phyloP scores from a whole-genome alignment of 2,888 invertebrate species.

The Oxyscelio sp. region DNA sequence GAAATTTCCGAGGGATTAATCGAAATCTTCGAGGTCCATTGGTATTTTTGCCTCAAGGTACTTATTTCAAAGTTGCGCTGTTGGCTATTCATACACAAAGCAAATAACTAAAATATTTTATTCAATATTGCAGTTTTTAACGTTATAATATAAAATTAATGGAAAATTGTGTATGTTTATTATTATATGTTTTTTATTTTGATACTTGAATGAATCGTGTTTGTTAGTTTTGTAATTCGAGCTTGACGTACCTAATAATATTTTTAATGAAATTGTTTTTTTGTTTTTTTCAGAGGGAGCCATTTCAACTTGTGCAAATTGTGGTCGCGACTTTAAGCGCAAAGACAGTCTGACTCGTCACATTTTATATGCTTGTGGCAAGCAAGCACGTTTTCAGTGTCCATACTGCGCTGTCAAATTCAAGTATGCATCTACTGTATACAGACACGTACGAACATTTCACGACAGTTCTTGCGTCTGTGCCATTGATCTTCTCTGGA shows the following conservation, averaged over 20 bases:
- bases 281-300: conserved; percentile 11
- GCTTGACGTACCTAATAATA: too few relatives aligned
- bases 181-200: too few relatives aligned
- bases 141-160: not conserved
- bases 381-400: conserved; percentile 76
- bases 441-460: conserved; percentile 54
- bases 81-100: not conserved
- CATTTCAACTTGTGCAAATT: conserved; percentile 75
- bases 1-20: too few relatives aligned
- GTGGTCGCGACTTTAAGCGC: conserved; percentile 80
- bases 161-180: not conserved
- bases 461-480: conserved; percentile 38
- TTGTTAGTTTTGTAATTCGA: too few relatives aligned
- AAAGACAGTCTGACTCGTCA: conserved; percentile 76
- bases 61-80: conserved; percentile 36
- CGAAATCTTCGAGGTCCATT: conserved; percentile 33
- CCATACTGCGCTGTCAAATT: conserved; percentile 63
- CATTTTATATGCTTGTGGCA: conserved; percentile 77
- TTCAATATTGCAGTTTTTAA: conserved; percentile 16
- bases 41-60: conserved; percentile 38
- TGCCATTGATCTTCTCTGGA: conserved; percentile 44
- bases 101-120: conserved; percentile 40
- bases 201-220: too few relatives aligned
- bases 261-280: not conserved
- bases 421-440: conserved; percentile 55